Conservation (phyloP, 1,140 invertebrate species). For the Hycleus cichorii region DNA sequence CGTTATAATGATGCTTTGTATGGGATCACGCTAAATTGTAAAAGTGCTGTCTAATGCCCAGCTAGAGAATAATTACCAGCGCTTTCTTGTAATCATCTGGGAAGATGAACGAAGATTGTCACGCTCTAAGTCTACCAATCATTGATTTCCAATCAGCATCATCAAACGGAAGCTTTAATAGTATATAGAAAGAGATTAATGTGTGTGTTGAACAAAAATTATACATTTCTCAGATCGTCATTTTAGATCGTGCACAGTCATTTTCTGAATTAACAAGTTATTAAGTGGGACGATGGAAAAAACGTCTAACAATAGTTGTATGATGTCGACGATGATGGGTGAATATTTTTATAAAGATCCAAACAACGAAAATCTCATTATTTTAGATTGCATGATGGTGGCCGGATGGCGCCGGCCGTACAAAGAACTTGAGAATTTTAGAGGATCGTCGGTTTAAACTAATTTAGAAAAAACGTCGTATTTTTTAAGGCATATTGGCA, state of each 20-base stretch:
- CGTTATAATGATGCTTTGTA: constrained; percentile 19
- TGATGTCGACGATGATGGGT: constrained; percentile 1
- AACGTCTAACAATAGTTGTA: too few relatives aligned
- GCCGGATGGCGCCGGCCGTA: too few relatives aligned
- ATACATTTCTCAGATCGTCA: constrained; percentile 7
- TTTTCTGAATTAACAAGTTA: constrained; percentile 16
- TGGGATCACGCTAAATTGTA: constrained; percentile 17
- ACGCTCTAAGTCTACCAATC: constrained; percentile 11
- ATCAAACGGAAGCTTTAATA: constrained; percentile 12
- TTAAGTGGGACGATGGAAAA: constrained; percentile 3
- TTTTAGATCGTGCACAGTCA: constrained; percentile 14
- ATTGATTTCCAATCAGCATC: constrained; percentile 13
- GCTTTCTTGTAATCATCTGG: constrained; percentile 17
- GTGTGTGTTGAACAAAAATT: constrained; percentile 10
- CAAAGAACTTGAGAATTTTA: too few relatives aligned
- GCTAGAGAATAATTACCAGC: constrained; percentile 17
- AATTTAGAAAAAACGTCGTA: too few relatives aligned
- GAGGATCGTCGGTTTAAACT: too few relatives aligned
- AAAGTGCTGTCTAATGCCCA: constrained; percentile 20
- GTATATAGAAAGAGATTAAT: too few relatives aligned
- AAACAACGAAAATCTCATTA: constrained; percentile 10
- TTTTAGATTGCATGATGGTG: not conserved
- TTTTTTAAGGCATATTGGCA: too few relatives aligned
- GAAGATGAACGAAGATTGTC: constrained; percentile 15
- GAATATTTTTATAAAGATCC: too few relatives aligned